Evolutionary conservation across 1,140 invertebrate species (phyloP).

Genomic region (Dinothrombium tinctorium): DNA sequence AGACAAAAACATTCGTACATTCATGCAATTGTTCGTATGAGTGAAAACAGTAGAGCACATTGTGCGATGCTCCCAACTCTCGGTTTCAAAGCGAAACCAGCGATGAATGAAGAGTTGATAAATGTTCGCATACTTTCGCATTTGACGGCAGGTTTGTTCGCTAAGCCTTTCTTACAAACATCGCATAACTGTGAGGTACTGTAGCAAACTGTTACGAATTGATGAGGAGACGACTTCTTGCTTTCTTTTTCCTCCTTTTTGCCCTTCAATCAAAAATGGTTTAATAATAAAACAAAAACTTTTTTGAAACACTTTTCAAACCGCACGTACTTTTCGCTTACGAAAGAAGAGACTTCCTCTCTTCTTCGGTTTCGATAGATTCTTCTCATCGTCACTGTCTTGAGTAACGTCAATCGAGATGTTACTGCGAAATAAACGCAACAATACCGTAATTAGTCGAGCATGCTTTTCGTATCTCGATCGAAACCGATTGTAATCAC

Average conservation of each 20-base stretch:
- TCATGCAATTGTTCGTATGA: too few relatives aligned
- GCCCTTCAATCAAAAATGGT: slow-evolving; percentile 22
- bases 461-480: background rate
- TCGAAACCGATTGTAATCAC: background rate
- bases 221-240: slow-evolving; percentile 36
- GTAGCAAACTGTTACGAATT: slow-evolving; percentile 46
- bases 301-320: slow-evolving; percentile 1
- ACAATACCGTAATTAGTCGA: background rate
- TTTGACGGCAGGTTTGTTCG: slow-evolving; percentile 44
- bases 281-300: background rate
- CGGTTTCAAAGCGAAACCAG: too few relatives aligned
- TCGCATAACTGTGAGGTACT: slow-evolving; percentile 46
- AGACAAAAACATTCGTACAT: too few relatives aligned
- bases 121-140: slow-evolving; percentile 35
- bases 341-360: slow-evolving; percentile 59
- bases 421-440: background rate
- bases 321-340: slow-evolving; percentile 45
- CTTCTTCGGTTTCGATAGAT: slow-evolving; percentile 57
- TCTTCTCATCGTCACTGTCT: slow-evolving; percentile 38
- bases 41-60: too few relatives aligned
- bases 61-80: too few relatives aligned
- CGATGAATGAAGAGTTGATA: background rate
- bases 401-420: slow-evolving; percentile 2
- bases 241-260: slow-evolving; percentile 29
- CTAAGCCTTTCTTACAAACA: slow-evolving; percentile 49